Base-by-base conservation (phyloP, 1,140 invertebrate genomes). In the Heliconius hewitsoni region DNA sequence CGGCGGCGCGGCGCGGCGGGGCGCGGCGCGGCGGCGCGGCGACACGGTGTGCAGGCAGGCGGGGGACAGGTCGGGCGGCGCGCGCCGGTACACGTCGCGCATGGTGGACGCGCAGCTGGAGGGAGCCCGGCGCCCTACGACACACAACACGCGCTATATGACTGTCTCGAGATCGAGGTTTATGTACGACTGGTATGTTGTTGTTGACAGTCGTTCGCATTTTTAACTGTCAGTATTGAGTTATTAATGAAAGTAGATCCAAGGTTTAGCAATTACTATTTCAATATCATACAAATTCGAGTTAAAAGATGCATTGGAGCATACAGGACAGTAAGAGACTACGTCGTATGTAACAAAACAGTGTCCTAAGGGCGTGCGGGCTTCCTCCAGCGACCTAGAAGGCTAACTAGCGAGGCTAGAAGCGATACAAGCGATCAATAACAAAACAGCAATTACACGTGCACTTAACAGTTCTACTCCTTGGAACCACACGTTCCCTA, bases 11-110 rank as follows among this genome's bases (percentile, higher is more conserved):
- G 77, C 70, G 71, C 86, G 87, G 85, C 74, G 76, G 52, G 89
- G 76, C 57, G 89, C 89, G 83, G 78, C 57, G 79, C 89, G 72
- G 93, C 89, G 83, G 91, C 91, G 82, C 90, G 91, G 90, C 50
- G 94, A 90, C 85, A 95, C 92, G 85, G 90, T 93, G 87, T 85
- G 92, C 80, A 95, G 90, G 84, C 95, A 95, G 79, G 95, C 95
- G 75, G 94, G 95, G 75, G 91, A 83, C 78, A 87, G 85, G 81
- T 89, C 89, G 89, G 92, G 91, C 91, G 90, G 83, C 92, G 86
- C 85, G 90, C 91, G 95, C 66, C 87, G 84, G 81, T 84, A 86
- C 83, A 89, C 90, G 82, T 90, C 90, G 89, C 81, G 93, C 94
- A 85, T 92, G 34, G 34, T 37, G 34, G 30, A 34, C 30, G 30